These are phyloP conservation scores for Acanthiza pusilla DNA, from an alignment of 2,797 vertebrate species.

Conservation along the genomic window DNA sequence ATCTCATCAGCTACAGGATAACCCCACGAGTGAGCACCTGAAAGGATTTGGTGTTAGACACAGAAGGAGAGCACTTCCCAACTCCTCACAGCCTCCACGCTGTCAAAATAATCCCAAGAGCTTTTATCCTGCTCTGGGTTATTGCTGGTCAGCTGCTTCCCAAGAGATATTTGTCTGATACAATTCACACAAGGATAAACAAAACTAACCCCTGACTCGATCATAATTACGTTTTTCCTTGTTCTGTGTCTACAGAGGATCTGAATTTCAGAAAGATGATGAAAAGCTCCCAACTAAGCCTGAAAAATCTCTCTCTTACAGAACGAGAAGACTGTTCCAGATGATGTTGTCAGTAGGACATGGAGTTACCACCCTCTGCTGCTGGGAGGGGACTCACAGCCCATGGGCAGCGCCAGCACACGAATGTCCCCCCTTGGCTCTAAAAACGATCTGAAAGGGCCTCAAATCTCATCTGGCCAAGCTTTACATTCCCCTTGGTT, in stretches of 20 bases:
- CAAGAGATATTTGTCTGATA: not conserved
- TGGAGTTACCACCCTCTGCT: not conserved
- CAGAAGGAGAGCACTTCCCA: not conserved
- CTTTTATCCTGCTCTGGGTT: not conserved
- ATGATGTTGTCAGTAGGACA: not conserved
- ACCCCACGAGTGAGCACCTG: fast-evolving
- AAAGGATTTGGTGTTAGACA: fast-evolving
- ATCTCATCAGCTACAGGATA: fast-evolving
- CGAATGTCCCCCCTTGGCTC: not conserved
- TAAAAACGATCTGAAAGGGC: fast-evolving
- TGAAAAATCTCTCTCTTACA: not conserved
- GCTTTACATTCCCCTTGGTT: fast-evolving
- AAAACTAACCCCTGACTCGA: not conserved
- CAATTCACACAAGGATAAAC: not conserved
- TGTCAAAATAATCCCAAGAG: not conserved
- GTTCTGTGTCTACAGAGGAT: not conserved
- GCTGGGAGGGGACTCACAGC: not conserved
- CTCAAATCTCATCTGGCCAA: not conserved
- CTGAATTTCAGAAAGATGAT: not conserved
- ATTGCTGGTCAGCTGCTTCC: not conserved
- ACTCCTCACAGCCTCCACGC: fast-evolving
- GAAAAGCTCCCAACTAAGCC: not conserved
- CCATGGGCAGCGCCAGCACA: not conserved
- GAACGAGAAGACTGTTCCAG: not conserved
- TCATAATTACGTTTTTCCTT: not conserved